These are phyloP conservation scores for Lota lota DNA, from an alignment of 2,113 vertebrate species.

Conservation along the genomic window DNA sequence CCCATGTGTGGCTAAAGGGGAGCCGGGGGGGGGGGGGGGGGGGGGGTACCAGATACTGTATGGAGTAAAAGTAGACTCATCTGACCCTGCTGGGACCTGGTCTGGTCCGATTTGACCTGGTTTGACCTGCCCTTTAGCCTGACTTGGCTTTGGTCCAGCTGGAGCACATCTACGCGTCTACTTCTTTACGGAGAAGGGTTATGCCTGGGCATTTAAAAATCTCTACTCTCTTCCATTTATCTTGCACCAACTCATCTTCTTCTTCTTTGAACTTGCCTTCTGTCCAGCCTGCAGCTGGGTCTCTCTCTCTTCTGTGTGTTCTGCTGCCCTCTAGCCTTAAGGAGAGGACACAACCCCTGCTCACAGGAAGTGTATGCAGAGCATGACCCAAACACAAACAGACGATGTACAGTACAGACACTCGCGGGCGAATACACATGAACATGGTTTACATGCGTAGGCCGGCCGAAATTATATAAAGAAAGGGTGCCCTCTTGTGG, in stretches of 20 bases:
- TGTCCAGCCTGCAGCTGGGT: constrained; percentile 33
- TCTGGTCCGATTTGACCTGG: no score
- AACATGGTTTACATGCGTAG: no score
- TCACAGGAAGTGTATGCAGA: constrained; percentile 37
- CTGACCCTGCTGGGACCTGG: not conserved
- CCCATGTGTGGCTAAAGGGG: constrained; percentile 13
- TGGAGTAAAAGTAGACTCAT: not conserved
- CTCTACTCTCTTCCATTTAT: constrained; percentile 45
- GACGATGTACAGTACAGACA: constrained; percentile 5
- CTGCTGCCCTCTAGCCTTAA: constrained; percentile 67
- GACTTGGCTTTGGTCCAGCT: constrained; percentile 21
- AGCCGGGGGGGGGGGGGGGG: not conserved
- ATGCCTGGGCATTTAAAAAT: constrained; percentile 16
- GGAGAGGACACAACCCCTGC: constrained; percentile 34
- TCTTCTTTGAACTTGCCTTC: constrained; percentile 44
- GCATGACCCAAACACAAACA: constrained; percentile 42
- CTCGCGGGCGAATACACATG: no score
- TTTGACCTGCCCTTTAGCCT: constrained; percentile 9
- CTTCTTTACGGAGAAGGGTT: constrained; percentile 39
- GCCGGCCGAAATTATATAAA: not conserved
- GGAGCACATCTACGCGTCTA: constrained; percentile 7
- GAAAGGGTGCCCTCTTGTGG: constrained; percentile 39
- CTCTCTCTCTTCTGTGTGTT: constrained; percentile 5
- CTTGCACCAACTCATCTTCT: constrained; percentile 47
- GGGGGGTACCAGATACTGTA: not conserved